Evolutionary conservation across 2,113 vertebrate species (phyloP).

Genomic region (Plotosus lineatus): DNA sequence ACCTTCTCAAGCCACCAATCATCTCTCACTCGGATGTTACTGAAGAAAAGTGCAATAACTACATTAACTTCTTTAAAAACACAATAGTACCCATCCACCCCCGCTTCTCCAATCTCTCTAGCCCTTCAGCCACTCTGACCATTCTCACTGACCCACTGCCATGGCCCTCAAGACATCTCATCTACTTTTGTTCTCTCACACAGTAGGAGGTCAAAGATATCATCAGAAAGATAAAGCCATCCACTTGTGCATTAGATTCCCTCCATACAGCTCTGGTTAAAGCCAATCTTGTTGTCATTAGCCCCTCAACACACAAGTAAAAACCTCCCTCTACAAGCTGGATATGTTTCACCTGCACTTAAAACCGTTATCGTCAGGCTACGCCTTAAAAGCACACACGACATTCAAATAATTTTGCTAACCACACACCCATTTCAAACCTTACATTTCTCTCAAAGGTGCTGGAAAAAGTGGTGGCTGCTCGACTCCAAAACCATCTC

Average conservation of each 20-base stretch:
- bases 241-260: not conserved
- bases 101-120: not conserved
- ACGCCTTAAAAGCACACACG: constrained; percentile 2
- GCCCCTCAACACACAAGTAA: not conserved
- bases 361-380: not conserved
- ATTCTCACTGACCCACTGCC: not conserved
- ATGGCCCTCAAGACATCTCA: not conserved
- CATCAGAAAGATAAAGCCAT: constrained; percentile 11
- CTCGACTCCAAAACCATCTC: not conserved
- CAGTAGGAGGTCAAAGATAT: not conserved
- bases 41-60: not conserved
- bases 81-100: no score
- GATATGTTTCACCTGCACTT: not conserved
- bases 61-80: constrained; percentile 14
- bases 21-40: not conserved
- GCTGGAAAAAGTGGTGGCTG: not conserved
- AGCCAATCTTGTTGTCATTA: constrained; percentile 15
- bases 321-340: constrained; percentile 12
- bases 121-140: no score
- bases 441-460: not conserved
- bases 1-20: not conserved
- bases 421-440: constrained; percentile 9
- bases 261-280: constrained; percentile 16
- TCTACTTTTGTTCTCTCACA: not conserved
- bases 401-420: not conserved